Percentiles rank a stretch among this genome's conserved stretches.
phyloP scores from a whole-genome alignment of 2,888 invertebrate genomes.

The Phragmatobia fuliginosa region DNA sequence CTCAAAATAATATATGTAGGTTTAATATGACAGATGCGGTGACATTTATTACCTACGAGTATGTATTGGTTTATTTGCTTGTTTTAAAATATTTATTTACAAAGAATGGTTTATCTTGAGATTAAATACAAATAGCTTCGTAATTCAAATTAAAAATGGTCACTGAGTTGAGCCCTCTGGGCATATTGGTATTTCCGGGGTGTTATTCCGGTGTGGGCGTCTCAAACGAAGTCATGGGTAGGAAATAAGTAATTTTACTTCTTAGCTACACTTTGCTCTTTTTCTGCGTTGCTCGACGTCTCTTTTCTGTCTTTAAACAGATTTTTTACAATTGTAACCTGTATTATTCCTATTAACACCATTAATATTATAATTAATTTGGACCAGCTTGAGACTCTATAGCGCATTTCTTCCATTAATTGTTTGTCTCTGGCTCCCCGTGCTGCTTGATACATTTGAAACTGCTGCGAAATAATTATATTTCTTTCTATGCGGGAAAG shows the following conservation, averaged over 20 bases:
- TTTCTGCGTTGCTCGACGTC: neutral
- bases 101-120: no score
- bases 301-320: slow-evolving; percentile 6
- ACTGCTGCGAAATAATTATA: neutral
- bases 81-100: no score
- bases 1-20: no score
- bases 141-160: no score
- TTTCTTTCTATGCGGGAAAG: slow-evolving; percentile 3
- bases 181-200: no score
- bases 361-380: slow-evolving; percentile 6
- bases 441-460: slow-evolving; percentile 2
- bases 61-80: no score
- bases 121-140: no score
- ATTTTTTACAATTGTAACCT: slow-evolving; percentile 14
- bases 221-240: neutral
- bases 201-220: no score
- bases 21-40: no score
- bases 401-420: slow-evolving; percentile 2
- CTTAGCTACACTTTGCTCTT: neutral
- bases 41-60: no score
- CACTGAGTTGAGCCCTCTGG: no score
- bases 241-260: neutral
- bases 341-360: slow-evolving; percentile 11
- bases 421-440: slow-evolving; percentile 2
- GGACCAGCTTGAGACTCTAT: slow-evolving; percentile 10